A percentile compares a stretch with the other conserved stretches of the same genome.
phyloP scores from a whole-genome alignment of 2,888 invertebrate species.

The Noctua janthina region DNA sequence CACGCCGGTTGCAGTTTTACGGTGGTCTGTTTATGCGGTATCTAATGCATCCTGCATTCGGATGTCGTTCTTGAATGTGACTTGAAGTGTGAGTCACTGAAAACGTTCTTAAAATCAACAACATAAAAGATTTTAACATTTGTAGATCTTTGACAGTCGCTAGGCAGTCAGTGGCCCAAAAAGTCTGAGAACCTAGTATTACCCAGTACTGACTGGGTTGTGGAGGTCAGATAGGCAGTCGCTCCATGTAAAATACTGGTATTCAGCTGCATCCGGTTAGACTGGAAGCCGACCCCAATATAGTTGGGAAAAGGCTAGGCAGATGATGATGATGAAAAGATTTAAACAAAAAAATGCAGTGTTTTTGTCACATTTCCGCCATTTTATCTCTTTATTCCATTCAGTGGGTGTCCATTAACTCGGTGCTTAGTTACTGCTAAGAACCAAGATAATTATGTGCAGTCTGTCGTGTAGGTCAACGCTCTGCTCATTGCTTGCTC shows the following conservation, averaged over 20 bases:
- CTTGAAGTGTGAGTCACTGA: not conserved
- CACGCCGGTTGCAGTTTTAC: not conserved
- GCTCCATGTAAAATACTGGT: no score
- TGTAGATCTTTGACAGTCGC: no score
- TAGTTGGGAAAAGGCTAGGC: no score
- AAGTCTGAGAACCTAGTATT: no score
- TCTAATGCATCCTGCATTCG: not conserved
- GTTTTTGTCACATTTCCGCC: constrained; percentile 24
- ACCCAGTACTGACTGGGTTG: no score
- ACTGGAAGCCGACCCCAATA: no score
- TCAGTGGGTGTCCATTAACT: constrained; percentile 36
- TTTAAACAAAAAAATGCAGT: not conserved
- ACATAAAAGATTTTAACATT: not conserved
- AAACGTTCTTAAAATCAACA: not conserved
- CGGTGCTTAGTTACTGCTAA: constrained; percentile 28
- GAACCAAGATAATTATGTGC: constrained; percentile 50
- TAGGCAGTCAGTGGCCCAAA: no score
- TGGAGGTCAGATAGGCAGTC: no score
- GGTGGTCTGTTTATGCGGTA: not conserved
- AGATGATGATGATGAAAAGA: no score
- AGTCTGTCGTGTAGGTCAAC: constrained; percentile 47
- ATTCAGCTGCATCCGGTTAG: no score
- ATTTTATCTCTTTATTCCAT: constrained; percentile 49
- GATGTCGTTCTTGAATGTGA: not conserved
- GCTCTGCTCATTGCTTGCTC: constrained; percentile 41